A percentile compares a stretch with the other conserved stretches of the same genome.
These are phyloP conservation scores for Amphiura filiformis DNA, from an alignment of 35 echinoderm and acorn worm genomes.

Conservation along the genomic window DNA sequence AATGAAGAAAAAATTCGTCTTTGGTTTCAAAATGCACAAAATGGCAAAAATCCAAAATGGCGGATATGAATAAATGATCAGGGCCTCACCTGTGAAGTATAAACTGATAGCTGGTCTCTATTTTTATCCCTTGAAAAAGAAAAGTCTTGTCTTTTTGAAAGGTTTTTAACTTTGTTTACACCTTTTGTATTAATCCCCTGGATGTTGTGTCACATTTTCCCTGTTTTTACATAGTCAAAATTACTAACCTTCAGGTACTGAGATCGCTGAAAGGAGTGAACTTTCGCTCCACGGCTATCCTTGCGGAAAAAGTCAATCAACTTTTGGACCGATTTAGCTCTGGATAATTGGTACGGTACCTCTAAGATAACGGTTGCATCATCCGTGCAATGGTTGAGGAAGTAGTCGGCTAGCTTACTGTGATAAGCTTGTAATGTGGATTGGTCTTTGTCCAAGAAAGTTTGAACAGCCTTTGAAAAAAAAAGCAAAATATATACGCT, in stretches of 20 bases:
- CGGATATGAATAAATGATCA: neutral
- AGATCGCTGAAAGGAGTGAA: slow-evolving; percentile 31
- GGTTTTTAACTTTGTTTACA: neutral
- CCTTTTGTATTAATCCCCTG: no score
- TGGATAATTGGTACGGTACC: slow-evolving; percentile 58
- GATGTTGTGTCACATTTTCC: no score
- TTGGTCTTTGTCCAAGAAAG: slow-evolving; percentile 24
- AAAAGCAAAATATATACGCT: neutral
- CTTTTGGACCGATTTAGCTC: slow-evolving; percentile 35
- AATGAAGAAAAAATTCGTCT: no score
- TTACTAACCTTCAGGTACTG: slow-evolving; percentile 57
- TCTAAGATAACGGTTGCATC: slow-evolving; percentile 29
- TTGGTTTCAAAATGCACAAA: no score
- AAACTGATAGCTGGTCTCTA: no score
- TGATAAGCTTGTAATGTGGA: slow-evolving; percentile 16
- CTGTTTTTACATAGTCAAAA: neutral
- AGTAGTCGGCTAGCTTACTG: slow-evolving; percentile 62
- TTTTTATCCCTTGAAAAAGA: no score
- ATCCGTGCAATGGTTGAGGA: slow-evolving; percentile 46
- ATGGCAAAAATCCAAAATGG: no score
- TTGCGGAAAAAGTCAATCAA: slow-evolving; percentile 57
- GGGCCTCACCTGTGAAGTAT: neutral
- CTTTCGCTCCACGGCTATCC: slow-evolving; percentile 31
- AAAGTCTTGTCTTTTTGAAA: no score
- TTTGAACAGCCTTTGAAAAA: slow-evolving; percentile 48